phyloP scores from a whole-genome alignment of 1,140 invertebrate species.

The Caenorhabditis latens region DNA sequence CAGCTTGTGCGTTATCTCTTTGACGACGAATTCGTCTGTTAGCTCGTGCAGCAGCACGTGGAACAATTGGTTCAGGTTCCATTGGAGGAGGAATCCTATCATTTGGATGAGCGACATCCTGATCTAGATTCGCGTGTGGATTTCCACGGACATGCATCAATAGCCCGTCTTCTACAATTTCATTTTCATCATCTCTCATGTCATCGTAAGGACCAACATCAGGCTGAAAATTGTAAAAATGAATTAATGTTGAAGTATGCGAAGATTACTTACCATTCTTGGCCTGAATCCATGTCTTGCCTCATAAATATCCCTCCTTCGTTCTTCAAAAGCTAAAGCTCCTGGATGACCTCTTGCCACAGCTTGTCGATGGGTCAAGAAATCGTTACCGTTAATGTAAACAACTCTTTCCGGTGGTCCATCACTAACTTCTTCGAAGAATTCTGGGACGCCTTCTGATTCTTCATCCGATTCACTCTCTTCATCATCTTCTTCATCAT shows the following conservation, averaged over 20 bases:
- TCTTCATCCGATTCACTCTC: background rate
- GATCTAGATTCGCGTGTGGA: background rate
- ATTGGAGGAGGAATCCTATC: background rate
- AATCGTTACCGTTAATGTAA: background rate
- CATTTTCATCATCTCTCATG: constrained; percentile 33
- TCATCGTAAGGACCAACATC: background rate
- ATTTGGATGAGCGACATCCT: background rate
- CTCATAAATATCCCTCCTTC: constrained; percentile 14
- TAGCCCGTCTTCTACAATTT: background rate
- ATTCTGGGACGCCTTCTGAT: background rate
- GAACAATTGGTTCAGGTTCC: background rate
- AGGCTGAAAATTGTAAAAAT: constrained; percentile 6
- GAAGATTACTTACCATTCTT: background rate
- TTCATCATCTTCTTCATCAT: constrained; percentile 30
- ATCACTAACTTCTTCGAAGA: constrained; percentile 27
- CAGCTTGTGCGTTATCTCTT: constrained; percentile 13
- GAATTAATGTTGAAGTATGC: background rate
- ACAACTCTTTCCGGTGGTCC: background rate
- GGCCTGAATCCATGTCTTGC: constrained; percentile 33
- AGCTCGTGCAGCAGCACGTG: background rate
- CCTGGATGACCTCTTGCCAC: background rate
- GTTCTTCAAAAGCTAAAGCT: constrained; percentile 25
- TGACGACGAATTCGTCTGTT: constrained; percentile 9
- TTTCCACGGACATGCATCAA: background rate
- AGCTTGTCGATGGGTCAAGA: constrained; percentile 10